Evolutionary conservation across 2,888 invertebrate genomes (phyloP).

Genomic region (Troilus luridus): DNA sequence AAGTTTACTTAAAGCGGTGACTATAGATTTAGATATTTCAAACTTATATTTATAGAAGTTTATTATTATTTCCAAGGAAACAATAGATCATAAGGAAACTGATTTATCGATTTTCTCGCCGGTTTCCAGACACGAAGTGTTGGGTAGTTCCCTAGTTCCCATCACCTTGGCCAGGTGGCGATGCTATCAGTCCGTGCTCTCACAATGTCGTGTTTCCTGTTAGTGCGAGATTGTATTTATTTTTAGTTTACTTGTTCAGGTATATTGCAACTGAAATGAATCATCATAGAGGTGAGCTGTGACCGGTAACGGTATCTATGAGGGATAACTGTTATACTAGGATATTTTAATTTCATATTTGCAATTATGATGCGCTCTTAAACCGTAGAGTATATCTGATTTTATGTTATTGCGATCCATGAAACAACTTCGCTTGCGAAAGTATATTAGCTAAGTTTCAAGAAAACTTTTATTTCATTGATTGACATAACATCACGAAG

Average conservation of each 20-base stretch:
- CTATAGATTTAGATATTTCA: too few relatives aligned
- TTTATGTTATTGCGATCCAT: too few relatives aligned
- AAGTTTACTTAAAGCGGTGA: too few relatives aligned
- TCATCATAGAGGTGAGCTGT: neutral
- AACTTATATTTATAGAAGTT: neutral
- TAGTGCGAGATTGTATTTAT: neutral
- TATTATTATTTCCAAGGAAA: conserved; percentile 30
- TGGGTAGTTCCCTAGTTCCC: conserved; percentile 20
- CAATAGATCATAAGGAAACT: conserved; percentile 34
- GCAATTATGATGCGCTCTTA: too few relatives aligned
- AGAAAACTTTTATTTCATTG: too few relatives aligned
- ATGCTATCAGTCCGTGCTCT: neutral
- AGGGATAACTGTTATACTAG: neutral
- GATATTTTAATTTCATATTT: too few relatives aligned
- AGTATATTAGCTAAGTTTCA: too few relatives aligned
- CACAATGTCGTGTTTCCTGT: neutral
- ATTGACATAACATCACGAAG: too few relatives aligned
- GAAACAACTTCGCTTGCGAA: too few relatives aligned
- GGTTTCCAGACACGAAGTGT: neutral
- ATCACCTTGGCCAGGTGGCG: neutral
- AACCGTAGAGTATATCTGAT: too few relatives aligned
- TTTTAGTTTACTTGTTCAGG: neutral
- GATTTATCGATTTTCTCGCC: conserved; percentile 16
- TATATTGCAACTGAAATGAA: neutral
- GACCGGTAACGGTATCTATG: neutral